Evolutionary conservation across 2,888 invertebrate genomes (phyloP), one percentile per base, ranked within the genome.

Genomic region (Rhodophaea formosa): DNA sequence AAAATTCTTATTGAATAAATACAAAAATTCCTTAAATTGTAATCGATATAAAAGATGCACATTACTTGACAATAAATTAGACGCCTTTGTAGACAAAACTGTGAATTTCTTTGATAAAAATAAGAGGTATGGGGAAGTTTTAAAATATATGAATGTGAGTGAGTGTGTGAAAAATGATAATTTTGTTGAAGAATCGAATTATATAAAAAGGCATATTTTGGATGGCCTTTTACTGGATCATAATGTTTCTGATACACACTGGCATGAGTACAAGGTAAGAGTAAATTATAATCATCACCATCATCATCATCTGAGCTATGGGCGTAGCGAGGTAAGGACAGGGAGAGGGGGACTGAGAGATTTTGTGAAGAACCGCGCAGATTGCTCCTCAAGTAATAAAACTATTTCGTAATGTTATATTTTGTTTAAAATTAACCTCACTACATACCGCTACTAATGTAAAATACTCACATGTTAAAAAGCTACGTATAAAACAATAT

Each of bases 251-350:
- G 79, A 82, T 0, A 64, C 66, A 0, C 90, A 91, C 60, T 91
- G 91, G 91, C 61, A 77, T 10, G 82, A 84, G 61, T 91, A 80
- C 67, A 91, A 88, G 81, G 91, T 88, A 69, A 70, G 73, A 30
- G 8, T 49, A 16, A 30, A 45, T 46, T n/a, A n/a, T n/a, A n/a
- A n/a, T n/a, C n/a, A n/a, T n/a, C n/a, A n/a, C n/a, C n/a, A n/a
- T n/a, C n/a, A n/a, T n/a, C n/a, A n/a, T n/a, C n/a, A n/a, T n/a
- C n/a, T n/a, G n/a, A n/a, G n/a, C n/a, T n/a, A n/a, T n/a, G n/a
- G n/a, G n/a, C n/a, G n/a, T n/a, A n/a, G n/a, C n/a, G n/a, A n/a
- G n/a, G n/a, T n/a, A n/a, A n/a, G n/a, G n/a, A n/a, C n/a, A n/a
- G n/a, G n/a, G n/a, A n/a, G n/a, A n/a, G n/a, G n/a, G n/a, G n/a